Percentiles rank a stretch among this genome's conserved stretches.
These are phyloP conservation scores for Otolemur garnettii DNA, from an alignment of 2,113 vertebrate species.

Conservation along the genomic window DNA sequence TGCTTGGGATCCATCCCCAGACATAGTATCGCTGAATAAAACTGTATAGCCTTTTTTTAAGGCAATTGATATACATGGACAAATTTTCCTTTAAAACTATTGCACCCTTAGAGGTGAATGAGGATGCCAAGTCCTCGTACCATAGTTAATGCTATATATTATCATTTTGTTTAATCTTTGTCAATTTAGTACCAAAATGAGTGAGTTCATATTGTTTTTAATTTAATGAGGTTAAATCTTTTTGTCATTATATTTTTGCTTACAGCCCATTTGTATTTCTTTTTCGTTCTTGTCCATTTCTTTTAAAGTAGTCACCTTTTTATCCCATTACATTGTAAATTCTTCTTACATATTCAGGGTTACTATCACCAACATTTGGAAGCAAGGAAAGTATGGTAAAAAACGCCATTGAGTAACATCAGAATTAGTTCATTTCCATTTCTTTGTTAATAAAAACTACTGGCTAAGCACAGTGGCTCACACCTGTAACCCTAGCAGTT, in stretches of 20 bases:
- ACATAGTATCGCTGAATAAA: background rate
- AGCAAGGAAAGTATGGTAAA: background rate
- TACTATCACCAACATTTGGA: background rate
- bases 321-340: background rate
- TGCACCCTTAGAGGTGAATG: background rate
- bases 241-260: background rate
- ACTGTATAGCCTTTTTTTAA: background rate
- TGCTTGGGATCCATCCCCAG: background rate
- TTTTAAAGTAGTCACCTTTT: background rate
- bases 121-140: background rate
- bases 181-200: background rate
- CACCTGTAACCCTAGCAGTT: too few species aligned
- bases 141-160: background rate
- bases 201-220: background rate
- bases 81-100: background rate
- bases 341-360: background rate
- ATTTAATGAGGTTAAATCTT: background rate
- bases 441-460: slow-evolving; percentile 5
- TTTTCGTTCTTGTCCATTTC: background rate
- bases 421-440: slow-evolving; percentile 24
- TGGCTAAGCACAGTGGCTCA: too few species aligned
- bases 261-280: background rate
- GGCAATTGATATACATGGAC: background rate
- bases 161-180: background rate
- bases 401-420: background rate